A percentile compares a stretch with the other conserved stretches of the same genome.
Conservation (phyloP, 2,113 vertebrate species). For the Tenebrosternarchus preto region DNA sequence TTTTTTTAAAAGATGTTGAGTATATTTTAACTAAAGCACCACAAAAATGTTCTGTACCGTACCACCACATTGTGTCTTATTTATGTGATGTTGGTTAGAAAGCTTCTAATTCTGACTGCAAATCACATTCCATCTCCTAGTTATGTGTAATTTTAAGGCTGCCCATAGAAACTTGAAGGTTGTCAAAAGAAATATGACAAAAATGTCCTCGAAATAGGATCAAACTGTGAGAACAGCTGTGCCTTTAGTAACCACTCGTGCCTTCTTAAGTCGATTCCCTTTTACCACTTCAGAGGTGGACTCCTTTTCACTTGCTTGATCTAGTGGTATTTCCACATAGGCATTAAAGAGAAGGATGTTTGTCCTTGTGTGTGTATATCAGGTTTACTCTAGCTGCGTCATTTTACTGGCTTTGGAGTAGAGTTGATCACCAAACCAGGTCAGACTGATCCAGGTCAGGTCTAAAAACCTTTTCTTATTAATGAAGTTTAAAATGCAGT, state of each 20-base stretch:
- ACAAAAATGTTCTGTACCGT: slow-evolving; percentile 10
- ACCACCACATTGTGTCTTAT: neutral
- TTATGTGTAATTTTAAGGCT: neutral
- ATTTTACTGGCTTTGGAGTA: neutral
- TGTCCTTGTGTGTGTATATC: neutral
- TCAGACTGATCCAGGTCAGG: neutral
- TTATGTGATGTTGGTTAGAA: neutral
- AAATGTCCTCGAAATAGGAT: neutral
- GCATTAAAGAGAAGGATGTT: neutral
- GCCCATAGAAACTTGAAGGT: slow-evolving; percentile 1
- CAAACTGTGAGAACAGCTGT: neutral
- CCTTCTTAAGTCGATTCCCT: neutral
- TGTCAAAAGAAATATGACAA: neutral
- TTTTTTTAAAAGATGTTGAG: neutral
- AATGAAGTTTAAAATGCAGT: neutral
- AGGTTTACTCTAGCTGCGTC: neutral
- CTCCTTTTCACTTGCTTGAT: neutral
- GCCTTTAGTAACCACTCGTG: neutral
- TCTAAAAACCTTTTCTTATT: neutral
- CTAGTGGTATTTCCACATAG: neutral
- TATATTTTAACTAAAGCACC: neutral
- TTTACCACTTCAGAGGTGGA: neutral
- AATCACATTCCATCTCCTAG: neutral
- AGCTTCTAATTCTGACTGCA: neutral
- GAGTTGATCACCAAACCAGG: neutral